Conservation (phyloP, 2,113 vertebrate species). For the Rhinopomastus cyanomelas region DNA sequence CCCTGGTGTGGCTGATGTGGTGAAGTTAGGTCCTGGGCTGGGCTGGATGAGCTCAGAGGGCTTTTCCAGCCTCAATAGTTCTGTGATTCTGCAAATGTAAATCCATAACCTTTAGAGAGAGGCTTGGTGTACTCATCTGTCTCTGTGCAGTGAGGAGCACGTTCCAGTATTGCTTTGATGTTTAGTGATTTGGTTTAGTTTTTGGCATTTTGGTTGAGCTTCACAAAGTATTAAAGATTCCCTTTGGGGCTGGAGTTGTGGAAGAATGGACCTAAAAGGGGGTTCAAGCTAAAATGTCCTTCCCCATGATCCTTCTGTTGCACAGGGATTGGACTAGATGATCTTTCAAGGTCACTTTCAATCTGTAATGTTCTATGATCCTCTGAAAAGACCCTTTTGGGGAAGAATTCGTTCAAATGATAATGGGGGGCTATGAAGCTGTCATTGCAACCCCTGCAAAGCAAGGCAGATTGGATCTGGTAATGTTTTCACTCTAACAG, state of each 20-base stretch:
- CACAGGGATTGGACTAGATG: too few species aligned
- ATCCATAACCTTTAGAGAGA: not conserved
- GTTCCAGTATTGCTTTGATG: not conserved
- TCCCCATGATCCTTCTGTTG: too few species aligned
- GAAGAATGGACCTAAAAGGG: not conserved
- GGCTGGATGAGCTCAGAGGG: too few species aligned
- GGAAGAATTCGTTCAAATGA: not conserved
- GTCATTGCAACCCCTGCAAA: not conserved
- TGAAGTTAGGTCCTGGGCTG: too few species aligned
- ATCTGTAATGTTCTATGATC: too few species aligned
- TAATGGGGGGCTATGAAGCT: constrained; percentile 19
- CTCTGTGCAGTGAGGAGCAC: not conserved
- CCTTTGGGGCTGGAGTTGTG: not conserved
- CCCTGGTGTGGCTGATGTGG: too few species aligned
- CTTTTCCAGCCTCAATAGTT: too few species aligned
- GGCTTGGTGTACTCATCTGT: not conserved
- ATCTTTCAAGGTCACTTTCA: too few species aligned
- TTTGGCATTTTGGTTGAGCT: not conserved
- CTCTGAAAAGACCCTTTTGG: not conserved
- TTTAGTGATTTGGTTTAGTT: not conserved
- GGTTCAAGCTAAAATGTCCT: not conserved
- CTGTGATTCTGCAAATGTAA: not conserved
- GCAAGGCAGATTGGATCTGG: not conserved
- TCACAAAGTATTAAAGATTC: not conserved
- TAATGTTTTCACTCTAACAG: constrained; percentile 30